phyloP scores from a whole-genome alignment of 2,113 vertebrate genomes.

The Romanogobio albipinnatus region DNA sequence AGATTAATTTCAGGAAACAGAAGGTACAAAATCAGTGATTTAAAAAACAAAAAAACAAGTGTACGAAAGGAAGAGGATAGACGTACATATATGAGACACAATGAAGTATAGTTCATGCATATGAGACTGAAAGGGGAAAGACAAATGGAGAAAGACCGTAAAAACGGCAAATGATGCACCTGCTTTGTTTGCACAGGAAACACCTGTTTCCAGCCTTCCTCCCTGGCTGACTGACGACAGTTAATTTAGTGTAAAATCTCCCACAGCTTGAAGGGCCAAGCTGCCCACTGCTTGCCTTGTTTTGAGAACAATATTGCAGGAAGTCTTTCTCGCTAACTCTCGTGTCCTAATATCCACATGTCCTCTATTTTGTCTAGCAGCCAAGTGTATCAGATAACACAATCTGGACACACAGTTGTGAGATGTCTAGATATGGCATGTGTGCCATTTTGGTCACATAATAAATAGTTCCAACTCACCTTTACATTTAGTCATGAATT shows the following conservation, averaged over 20 bases:
- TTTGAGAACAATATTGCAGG: conserved; percentile 39
- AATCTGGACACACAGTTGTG: conserved; percentile 32
- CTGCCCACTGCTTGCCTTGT: conserved; percentile 54
- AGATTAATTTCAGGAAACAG: not conserved
- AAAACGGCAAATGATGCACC: conserved; percentile 61
- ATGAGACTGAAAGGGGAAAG: not conserved
- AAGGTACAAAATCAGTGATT: not conserved
- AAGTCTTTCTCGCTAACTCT: conserved; percentile 45
- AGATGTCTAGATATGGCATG: conserved; percentile 14
- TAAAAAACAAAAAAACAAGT: not conserved
- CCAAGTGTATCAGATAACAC: conserved; percentile 53
- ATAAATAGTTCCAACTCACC: not conserved
- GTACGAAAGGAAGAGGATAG: no score
- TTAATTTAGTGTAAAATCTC: conserved; percentile 71
- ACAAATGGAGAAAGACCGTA: not conserved
- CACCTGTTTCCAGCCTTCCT: conserved; percentile 74
- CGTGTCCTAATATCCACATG: conserved; percentile 55
- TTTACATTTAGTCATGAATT: conserved; percentile 44
- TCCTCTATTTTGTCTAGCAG: conserved; percentile 55
- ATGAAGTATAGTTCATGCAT: not conserved
- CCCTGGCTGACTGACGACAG: conserved; percentile 66
- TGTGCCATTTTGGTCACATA: conserved; percentile 13
- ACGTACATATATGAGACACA: no score
- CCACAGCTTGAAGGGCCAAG: conserved; percentile 39
- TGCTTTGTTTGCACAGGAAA: conserved; percentile 72